Base-by-base conservation (phyloP, 2,888 invertebrate genomes). In the Drosophila histrio region DNA sequence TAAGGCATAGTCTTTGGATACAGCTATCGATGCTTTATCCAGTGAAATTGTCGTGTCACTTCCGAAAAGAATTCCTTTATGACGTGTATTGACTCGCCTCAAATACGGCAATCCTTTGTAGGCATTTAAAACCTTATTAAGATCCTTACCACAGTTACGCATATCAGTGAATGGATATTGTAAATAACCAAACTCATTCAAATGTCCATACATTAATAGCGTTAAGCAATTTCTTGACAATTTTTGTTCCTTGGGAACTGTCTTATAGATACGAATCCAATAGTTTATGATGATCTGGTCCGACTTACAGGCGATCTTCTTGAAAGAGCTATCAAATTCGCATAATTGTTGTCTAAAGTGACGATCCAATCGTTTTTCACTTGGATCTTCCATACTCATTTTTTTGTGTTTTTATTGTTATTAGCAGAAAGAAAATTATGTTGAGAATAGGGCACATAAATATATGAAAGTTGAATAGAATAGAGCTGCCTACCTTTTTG, bases 131-230 rank as follows among this genome's bases (percentile, higher is more conserved):
- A 81, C 24, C 1, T 36, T 47, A 4, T 81, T 87, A 0, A 81
- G 56, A 44, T 87, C 13, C 15, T 2, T 52, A 4, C 17, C 17
- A n/a, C 41, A 47, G 2, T 74, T 80, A 2, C 39, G 17, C 24
- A 61, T 13, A 30, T 87, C 66, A 0, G 72, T 72, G 5, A 81
- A 81, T 1, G 85, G 81, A 9, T 46, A 28, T 49, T 53, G 41
- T 0, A 81, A 43, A 3, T 38, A 43, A 0, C 85, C 72, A 3
- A 74, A 52, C 6, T 81, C 81, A 34, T 32, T 60, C 5, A 81
- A 6, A 32, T 81, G 81, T 0, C 64, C 85, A 21, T 61, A 74
- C 63, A 81, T 74, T 0, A 81, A 44, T 0, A 81, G 46, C 43
- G 69, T 47, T 2, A 87, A 30, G 2, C 72, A 39, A 13, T 84